Conservation (phyloP, 2,113 vertebrate genomes). For the Siphamia tubifer region DNA sequence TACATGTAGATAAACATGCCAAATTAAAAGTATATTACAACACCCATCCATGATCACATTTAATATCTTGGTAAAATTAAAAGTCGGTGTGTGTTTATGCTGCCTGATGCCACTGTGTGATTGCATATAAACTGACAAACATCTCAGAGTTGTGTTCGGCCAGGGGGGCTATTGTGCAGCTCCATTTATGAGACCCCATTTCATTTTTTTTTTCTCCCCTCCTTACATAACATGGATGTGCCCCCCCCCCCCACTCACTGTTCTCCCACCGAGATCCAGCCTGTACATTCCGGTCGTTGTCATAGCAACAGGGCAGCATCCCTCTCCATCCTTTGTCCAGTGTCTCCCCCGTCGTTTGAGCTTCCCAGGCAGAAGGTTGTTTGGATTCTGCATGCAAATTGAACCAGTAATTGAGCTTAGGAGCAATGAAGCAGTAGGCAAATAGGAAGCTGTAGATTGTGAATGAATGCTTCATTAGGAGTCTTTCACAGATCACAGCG, state of each 20-base stretch:
- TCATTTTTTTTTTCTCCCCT: neutral
- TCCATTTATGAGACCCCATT: conserved; percentile 64
- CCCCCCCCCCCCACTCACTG: neutral
- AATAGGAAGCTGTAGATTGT: neutral
- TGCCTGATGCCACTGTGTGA: neutral
- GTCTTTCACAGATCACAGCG: conserved; percentile 18
- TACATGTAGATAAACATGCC: neutral
- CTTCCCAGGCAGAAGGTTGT: conserved; percentile 56
- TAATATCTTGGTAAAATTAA: neutral
- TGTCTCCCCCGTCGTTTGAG: conserved; percentile 40
- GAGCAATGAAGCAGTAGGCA: conserved; percentile 1
- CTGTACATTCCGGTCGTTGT: conserved; percentile 75
- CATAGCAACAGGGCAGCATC: conserved; percentile 79
- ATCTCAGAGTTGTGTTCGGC: conserved; percentile 39
- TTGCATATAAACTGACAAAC: conserved; percentile 3
- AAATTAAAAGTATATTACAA: neutral
- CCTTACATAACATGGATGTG: conserved; percentile 64
- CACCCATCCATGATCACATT: neutral
- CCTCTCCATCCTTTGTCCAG: conserved; percentile 69
- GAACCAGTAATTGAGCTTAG: conserved; percentile 24
- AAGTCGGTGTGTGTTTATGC: neutral
- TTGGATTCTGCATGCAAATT: conserved; percentile 57
- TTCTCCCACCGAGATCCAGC: conserved; percentile 56
- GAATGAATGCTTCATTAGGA: conserved; percentile 35
- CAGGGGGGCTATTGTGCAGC: conserved; percentile 42